Conservation (phyloP, 35 echinoderm and acorn worm species). For the Heliocidaris erythrogramma region DNA sequence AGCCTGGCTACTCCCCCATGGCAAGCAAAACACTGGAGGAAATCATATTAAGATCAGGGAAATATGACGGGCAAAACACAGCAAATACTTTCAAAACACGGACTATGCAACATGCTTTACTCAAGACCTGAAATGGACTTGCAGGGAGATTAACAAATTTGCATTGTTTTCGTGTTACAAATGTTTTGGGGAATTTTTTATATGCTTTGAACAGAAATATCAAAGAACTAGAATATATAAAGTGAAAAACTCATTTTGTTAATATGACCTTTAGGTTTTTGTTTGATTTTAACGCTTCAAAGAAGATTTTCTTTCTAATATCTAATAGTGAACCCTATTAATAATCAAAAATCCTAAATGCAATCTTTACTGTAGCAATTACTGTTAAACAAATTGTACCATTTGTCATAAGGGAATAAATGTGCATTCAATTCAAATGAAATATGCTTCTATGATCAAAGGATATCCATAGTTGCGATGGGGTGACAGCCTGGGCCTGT, state of each 20-base stretch:
- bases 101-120: neutral
- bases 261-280: no score
- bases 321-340: no score
- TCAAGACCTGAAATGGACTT: neutral
- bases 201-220: no score
- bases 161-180: neutral
- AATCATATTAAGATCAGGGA: neutral
- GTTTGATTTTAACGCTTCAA: no score
- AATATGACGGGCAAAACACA: neutral
- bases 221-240: no score
- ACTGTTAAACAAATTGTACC: neutral
- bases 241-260: no score
- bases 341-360: no score
- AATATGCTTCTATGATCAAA: neutral
- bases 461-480: slow-evolving; percentile 31
- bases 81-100: neutral
- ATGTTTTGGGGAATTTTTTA: neutral
- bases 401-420: neutral
- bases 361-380: no score
- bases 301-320: neutral
- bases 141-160: neutral
- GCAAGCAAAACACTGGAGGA: neutral
- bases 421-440: neutral
- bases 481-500: neutral
- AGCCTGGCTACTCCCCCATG: neutral